These are phyloP conservation scores for Xenopus borealis DNA, from an alignment of 2,113 vertebrate species.

Conservation along the genomic window DNA sequence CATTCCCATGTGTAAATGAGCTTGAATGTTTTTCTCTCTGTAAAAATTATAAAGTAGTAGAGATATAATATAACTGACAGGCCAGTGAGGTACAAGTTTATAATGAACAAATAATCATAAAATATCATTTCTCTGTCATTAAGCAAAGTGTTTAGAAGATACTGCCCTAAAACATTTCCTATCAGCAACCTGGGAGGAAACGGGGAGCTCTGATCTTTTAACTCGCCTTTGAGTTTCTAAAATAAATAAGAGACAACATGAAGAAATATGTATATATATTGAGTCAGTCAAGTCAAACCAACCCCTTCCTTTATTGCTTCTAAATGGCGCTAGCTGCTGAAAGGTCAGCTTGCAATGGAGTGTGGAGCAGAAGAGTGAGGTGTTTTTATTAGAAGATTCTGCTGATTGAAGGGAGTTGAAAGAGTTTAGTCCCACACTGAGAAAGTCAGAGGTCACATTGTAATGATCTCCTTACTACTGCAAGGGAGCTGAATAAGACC, in stretches of 20 bases:
- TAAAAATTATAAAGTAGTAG: too few relatives aligned
- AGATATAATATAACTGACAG: too few relatives aligned
- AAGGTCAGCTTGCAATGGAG: background rate
- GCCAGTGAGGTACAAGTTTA: too few relatives aligned
- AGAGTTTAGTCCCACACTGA: background rate
- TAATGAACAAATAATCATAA: too few relatives aligned
- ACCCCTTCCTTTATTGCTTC: background rate
- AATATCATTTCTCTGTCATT: too few relatives aligned
- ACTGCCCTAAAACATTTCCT: background rate
- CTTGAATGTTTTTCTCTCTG: too few relatives aligned
- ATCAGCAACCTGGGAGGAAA: background rate
- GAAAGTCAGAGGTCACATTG: conserved; percentile 1
- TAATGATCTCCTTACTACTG: conserved; percentile 11
- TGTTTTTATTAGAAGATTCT: background rate
- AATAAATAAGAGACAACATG: background rate
- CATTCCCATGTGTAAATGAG: too few relatives aligned
- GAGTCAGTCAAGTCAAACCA: background rate
- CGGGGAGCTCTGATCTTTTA: background rate
- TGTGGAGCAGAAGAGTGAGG: background rate
- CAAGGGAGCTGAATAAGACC: conserved; percentile 2
- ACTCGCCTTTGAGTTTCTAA: background rate
- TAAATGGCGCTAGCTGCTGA: background rate
- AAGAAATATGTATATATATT: background rate
- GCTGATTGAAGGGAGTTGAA: conserved; percentile 9
- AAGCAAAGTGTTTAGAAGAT: too few relatives aligned